Conservation (phyloP, 2,113 vertebrate genomes). For the Grammomys surdaster region DNA sequence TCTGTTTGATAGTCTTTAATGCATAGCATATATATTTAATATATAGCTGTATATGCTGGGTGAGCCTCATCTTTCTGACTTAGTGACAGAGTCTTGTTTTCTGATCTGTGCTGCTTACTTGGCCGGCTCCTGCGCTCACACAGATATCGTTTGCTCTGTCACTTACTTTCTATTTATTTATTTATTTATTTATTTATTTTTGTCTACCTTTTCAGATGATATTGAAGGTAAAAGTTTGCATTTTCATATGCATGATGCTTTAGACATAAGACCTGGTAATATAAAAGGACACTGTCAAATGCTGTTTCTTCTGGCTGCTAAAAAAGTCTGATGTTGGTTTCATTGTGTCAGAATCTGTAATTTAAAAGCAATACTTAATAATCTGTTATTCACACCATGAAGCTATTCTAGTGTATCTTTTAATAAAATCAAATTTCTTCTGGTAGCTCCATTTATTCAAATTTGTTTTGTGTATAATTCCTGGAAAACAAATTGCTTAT, state of each 20-base stretch:
- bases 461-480: slow-evolving; percentile 53
- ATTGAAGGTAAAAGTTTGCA: slow-evolving; percentile 95
- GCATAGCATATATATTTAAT: neutral
- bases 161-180: slow-evolving; percentile 64
- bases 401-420: slow-evolving; percentile 46
- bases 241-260: slow-evolving; percentile 87
- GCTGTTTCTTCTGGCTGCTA: neutral
- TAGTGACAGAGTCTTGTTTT: neutral
- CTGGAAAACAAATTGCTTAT: slow-evolving; percentile 43
- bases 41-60: neutral
- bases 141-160: slow-evolving; percentile 76
- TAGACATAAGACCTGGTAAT: slow-evolving; percentile 73
- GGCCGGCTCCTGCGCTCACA: slow-evolving; percentile 64
- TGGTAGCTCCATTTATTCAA: neutral
- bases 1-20: slow-evolving; percentile 10
- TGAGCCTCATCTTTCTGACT: neutral
- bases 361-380: slow-evolving; percentile 54
- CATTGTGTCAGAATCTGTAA: slow-evolving; percentile 33
- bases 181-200: slow-evolving; percentile 81
- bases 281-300: slow-evolving; percentile 84
- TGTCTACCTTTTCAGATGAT: slow-evolving; percentile 94
- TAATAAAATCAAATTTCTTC: slow-evolving; percentile 44
- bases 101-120: slow-evolving; percentile 22
- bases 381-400: slow-evolving; percentile 17
- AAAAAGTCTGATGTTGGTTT: neutral